Evolutionary conservation across 2,797 vertebrate species (phyloP), one percentile per base, ranked within the genome.

Genomic region (Oophaga sylvatica): DNA sequence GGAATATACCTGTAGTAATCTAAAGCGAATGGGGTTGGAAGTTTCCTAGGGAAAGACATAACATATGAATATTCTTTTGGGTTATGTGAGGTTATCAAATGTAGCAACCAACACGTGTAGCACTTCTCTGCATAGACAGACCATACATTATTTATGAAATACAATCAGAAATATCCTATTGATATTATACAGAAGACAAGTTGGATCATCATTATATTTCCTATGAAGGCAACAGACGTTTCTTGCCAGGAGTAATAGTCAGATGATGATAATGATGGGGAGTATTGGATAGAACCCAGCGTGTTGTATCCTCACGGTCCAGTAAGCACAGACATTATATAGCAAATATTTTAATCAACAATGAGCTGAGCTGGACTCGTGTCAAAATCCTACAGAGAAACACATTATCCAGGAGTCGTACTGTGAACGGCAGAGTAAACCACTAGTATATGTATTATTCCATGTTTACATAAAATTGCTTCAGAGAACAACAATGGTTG

Each of bases 341-440:
- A 31, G 48, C 57, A 85, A 80, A 73, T 88, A 85, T 65, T 80
- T 75, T 88, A 88, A 84, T 85, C 41, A 85, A 53, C 82, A 81
- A 16, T n/a, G 56, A 84, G 57, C 22, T 80, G 75, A 67, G 53
- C 26, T 88, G 87, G 81, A 63, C 29, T 20, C 41, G n/a, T 80
- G 59, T 88, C 65, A 80, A 56, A 59, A 60, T 75, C 60, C 53
- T 31, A 9, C 67, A 83, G 81, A 70, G 19, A 68, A 57, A 59
- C 71, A 31, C 45, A 41, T 83, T 60, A 73, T 19, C 53, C 22
- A 31, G 20, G 77, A 79, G 77, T 59, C 15, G n/a, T 59, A 35
- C 29, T 80, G 56, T 20, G 29, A 31, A 31, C 13, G 29, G 31
- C 19, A 31, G 26, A 11, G 6, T 59, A 20, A 13, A 41, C 41